Percentiles rank a stretch among this genome's conserved stretches.
phyloP scores from a whole-genome alignment of 2,797 vertebrate species.

The Cirrhinus mrigala region DNA sequence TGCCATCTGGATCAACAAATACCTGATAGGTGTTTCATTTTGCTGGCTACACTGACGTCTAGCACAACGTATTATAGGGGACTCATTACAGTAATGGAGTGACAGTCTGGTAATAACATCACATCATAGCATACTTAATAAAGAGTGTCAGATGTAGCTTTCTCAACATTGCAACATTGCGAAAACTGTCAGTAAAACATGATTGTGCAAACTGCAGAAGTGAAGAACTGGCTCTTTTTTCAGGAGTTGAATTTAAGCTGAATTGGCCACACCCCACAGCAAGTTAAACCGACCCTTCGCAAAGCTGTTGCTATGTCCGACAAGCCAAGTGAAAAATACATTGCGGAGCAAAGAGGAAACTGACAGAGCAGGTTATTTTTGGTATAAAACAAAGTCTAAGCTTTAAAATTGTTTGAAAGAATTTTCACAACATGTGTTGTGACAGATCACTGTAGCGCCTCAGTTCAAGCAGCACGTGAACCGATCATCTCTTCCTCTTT shows the following conservation, averaged over 20 bases:
- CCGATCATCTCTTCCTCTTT: no score
- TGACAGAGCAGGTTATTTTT: no score
- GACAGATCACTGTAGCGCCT: no score
- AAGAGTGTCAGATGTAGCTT: not conserved
- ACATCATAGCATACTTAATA: not conserved
- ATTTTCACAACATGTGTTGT: no score
- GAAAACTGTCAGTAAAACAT: not conserved
- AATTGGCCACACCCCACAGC: not conserved
- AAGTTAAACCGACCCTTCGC: no score
- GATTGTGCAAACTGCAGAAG: not conserved
- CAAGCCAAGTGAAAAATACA: no score
- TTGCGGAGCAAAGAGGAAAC: not conserved
- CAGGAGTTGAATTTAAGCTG: not conserved
- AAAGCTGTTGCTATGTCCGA: not conserved
- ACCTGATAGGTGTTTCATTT: slow-evolving; percentile 60
- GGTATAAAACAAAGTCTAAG: no score
- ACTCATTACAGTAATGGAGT: slow-evolving; percentile 39
- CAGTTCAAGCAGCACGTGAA: no score
- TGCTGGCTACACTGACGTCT: slow-evolving; percentile 36
- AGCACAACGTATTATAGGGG: slow-evolving; percentile 27
- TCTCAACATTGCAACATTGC: not conserved
- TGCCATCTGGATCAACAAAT: slow-evolving; percentile 60
- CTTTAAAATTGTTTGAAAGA: no score
- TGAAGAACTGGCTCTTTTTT: not conserved
- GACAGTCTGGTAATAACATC: slow-evolving; percentile 42